phyloP scores from a whole-genome alignment of 2,797 vertebrate genomes.

The Lepilemur ruficaudatus region DNA sequence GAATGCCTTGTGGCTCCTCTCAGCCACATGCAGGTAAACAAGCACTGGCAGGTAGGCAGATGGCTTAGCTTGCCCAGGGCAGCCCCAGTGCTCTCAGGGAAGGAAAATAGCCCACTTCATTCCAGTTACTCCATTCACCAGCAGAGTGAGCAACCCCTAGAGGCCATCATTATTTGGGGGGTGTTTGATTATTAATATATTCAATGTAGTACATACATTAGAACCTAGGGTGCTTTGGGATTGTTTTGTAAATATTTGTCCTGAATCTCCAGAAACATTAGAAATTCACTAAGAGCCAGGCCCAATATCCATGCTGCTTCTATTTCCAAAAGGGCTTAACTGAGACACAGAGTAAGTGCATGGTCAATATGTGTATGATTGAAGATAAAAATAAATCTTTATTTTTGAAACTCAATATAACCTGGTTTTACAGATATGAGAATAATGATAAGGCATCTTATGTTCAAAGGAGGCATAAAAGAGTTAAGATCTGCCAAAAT shows the following conservation, averaged over 20 bases:
- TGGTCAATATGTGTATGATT: not conserved
- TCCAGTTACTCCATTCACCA: not conserved
- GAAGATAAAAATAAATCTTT: constrained; percentile 35
- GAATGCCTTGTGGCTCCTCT: not conserved
- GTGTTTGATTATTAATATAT: not conserved
- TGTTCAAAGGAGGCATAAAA: constrained; percentile 18
- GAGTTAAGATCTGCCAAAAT: constrained; percentile 37
- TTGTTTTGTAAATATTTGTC: constrained; percentile 30
- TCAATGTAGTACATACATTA: not conserved
- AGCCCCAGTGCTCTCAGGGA: not conserved
- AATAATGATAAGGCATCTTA: not conserved
- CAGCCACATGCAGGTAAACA: not conserved
- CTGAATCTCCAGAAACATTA: not conserved
- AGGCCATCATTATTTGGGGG: not conserved
- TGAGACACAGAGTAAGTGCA: not conserved
- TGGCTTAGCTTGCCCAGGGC: not conserved
- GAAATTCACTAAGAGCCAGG: not conserved
- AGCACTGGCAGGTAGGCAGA: not conserved
- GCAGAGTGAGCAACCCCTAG: not conserved
- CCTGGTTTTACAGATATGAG: constrained; percentile 2
- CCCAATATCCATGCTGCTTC: not conserved
- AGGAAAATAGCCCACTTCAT: not conserved
- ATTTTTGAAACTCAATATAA: constrained; percentile 45
- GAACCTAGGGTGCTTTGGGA: not conserved
- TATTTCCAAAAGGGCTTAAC: not conserved